Conservation (phyloP, 2,888 invertebrate species). For the Drosophila fungiperda region DNA sequence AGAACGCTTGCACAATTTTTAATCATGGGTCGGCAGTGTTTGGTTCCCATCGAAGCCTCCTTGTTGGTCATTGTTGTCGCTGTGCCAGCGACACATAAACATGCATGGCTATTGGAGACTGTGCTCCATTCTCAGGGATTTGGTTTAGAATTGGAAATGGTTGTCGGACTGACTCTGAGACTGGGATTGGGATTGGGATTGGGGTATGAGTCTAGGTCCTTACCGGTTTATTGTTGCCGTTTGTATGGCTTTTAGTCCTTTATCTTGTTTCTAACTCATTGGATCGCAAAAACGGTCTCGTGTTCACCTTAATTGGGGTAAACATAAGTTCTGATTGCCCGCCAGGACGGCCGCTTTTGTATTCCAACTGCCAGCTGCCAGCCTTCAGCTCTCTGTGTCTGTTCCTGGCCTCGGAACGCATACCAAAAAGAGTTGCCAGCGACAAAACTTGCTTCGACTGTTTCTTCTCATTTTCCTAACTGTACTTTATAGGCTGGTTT, state of each 20-base stretch:
- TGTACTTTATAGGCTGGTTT: not conserved
- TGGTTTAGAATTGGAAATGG: slow-evolving; percentile 1
- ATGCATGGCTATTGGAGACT: slow-evolving; percentile 57
- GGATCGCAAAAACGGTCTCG: slow-evolving; percentile 82
- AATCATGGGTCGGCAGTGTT: slow-evolving; percentile 66
- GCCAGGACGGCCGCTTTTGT: slow-evolving; percentile 53
- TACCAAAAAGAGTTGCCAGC: slow-evolving; percentile 59
- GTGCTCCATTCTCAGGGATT: slow-evolving; percentile 13
- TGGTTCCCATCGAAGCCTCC: slow-evolving; percentile 20
- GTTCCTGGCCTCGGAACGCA: slow-evolving; percentile 22
- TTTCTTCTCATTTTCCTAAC: not conserved
- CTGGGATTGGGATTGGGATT: not conserved
- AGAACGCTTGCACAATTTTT: slow-evolving; percentile 75
- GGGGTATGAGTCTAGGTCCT: slow-evolving; percentile 17
- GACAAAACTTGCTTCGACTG: slow-evolving; percentile 48
- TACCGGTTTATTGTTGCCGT: slow-evolving; percentile 69
- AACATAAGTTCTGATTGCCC: slow-evolving; percentile 78
- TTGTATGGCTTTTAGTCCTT: slow-evolving; percentile 77
- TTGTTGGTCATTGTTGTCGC: slow-evolving; percentile 55
- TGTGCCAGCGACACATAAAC: slow-evolving; percentile 72
- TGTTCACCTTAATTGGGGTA: slow-evolving; percentile 84
- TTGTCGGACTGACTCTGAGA: not conserved
- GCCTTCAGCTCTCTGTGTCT: not conserved
- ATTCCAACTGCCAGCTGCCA: slow-evolving; percentile 8
- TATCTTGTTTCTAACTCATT: slow-evolving; percentile 84